Base-by-base conservation (phyloP, 1,140 invertebrate species). In the Onthophagus taurus region DNA sequence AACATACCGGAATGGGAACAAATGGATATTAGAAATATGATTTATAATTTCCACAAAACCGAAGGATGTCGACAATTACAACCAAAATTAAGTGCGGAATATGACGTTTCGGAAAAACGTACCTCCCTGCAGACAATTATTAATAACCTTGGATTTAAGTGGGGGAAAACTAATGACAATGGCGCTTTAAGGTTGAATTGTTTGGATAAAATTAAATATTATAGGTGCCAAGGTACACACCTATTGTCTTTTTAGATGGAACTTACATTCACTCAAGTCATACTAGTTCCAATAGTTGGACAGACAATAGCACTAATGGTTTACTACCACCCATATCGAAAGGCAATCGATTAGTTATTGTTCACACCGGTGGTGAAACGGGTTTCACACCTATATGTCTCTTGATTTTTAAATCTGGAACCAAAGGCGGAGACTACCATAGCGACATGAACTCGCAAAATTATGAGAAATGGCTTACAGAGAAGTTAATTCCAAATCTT, bases 341-440 rank as follows among this genome's bases (percentile, higher is more conserved):
- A 52, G 52, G 51, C 4, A 39, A 38, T n/a, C 42, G 52, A 9
- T 26, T 59, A 1, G 46, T 58, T 18, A 57, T 60, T 11, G 49
- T 59, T n/a, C 55, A 57, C 44, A 55, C 52, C 19, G 57, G 51
- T 33, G 43, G 45, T 5, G 45, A 49, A 43, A 30, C 18, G 11
- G 53, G 55, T 9, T 58, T 59, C 42, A 31, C 58, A 12, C 48
- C 50, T 23, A 52, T 58, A 33, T 47, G 41, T 6, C 43, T 57
- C 17, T 16, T 55, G 11, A 49, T 50, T 20, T 56, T 51, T 24
- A 37, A 50, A 41, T 45, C 48, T 23, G 41, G 44, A 7, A 24
- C 1, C 5, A 51, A 47, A 29, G 41, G 38, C 4, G 45, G 44
- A 13, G 54, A 57, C 41, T 52, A 53, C 16, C 51, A 54, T 37